phyloP scores from a whole-genome alignment of 1,140 invertebrate genomes.

The Zaprionus ghesquierei region DNA sequence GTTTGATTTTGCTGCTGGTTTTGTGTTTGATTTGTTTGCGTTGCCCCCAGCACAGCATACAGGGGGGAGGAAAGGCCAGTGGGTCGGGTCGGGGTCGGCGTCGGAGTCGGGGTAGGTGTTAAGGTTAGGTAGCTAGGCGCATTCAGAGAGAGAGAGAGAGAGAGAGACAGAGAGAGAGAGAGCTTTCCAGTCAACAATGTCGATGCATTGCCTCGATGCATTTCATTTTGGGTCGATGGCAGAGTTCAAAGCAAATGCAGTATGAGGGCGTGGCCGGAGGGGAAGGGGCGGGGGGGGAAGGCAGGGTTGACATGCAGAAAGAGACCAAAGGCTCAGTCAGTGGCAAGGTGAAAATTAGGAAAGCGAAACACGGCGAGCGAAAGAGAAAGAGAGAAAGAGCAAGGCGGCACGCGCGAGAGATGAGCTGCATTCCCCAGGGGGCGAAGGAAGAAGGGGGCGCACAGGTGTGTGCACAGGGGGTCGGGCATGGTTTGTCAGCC shows the following conservation, averaged over 20 bases:
- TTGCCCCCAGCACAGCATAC: no score
- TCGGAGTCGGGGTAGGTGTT: not conserved
- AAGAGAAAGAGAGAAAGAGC: not conserved
- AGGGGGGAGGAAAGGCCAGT: not conserved
- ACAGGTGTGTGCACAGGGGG: no score
- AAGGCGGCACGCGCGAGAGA: not conserved
- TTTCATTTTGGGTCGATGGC: slow-evolving; percentile 9
- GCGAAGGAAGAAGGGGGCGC: not conserved
- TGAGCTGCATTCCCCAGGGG: slow-evolving; percentile 14
- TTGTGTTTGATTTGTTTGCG: no score
- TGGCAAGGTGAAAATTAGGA: not conserved
- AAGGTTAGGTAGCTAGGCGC: no score
- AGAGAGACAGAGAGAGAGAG: no score
- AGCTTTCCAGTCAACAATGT: not conserved
- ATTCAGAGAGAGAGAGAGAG: no score
- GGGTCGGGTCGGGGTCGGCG: no score
- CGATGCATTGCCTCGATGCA: not conserved
- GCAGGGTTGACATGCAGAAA: not conserved
- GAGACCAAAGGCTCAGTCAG: no score
- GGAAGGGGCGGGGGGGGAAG: not conserved
- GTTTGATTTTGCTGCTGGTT: no score
- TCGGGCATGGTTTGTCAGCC: not conserved
- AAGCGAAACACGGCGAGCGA: not conserved
- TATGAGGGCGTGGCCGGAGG: not conserved
- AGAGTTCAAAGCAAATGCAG: slow-evolving; percentile 19